Percentiles rank a stretch among this genome's conserved stretches.
Evolutionary conservation across 2,113 vertebrate genomes (phyloP).

Genomic region (Epinephelus lanceolatus): DNA sequence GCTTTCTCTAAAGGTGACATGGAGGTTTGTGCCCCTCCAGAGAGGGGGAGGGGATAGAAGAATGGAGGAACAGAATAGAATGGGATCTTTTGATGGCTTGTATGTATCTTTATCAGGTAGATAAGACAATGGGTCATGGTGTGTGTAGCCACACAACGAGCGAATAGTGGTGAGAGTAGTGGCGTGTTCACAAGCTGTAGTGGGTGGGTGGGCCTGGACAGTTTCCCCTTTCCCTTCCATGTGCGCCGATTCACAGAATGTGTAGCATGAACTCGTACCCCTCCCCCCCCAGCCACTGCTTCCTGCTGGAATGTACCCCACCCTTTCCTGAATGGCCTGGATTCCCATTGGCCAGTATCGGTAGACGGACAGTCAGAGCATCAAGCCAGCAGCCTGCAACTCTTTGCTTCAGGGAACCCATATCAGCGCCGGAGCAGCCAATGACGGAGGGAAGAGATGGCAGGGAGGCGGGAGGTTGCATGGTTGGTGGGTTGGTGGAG

Average conservation of each 20-base stretch:
- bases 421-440: conserved; percentile 69
- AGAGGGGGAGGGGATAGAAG: conserved; percentile 32
- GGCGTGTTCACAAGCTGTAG: conserved; percentile 59
- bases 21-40: conserved; percentile 23
- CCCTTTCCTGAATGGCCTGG: conserved; percentile 84
- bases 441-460: conserved; percentile 59
- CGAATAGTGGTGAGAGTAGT: conserved; percentile 41
- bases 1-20: conserved; percentile 65
- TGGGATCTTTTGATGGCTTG: conserved; percentile 59
- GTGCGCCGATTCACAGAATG: conserved; percentile 81
- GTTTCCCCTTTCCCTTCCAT: conserved; percentile 72
- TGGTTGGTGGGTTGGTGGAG: conserved; percentile 70
- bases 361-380: conserved; percentile 56
- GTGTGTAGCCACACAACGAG: conserved; percentile 8
- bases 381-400: conserved; percentile 61
- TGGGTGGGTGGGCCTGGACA: conserved; percentile 71
- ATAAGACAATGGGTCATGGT: conserved; percentile 52
- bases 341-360: conserved; percentile 73
- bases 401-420: conserved; percentile 58
- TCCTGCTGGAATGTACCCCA: conserved; percentile 84
- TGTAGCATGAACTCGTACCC: conserved; percentile 81
- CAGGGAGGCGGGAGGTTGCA: conserved; percentile 66
- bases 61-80: conserved; percentile 34
- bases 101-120: conserved; percentile 67
- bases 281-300: conserved; percentile 69